Conservation (phyloP, 2,888 invertebrate genomes). For the Dryadula phaetusa region DNA sequence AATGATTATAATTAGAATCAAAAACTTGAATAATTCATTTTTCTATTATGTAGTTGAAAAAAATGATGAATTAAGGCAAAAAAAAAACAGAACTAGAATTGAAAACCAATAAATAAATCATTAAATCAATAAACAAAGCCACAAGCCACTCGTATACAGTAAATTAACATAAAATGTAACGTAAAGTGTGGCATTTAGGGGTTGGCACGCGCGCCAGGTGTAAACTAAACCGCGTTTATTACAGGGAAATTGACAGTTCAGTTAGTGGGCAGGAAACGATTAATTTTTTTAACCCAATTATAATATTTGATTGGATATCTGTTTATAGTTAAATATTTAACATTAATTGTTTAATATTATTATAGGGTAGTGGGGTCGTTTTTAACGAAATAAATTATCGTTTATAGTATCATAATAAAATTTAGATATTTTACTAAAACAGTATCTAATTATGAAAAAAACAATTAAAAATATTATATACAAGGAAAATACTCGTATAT, state of each 20-base stretch:
- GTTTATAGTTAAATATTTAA: background rate
- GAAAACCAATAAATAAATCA: background rate
- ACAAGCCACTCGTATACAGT: background rate
- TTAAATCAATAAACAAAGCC: background rate
- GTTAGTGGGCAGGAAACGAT: slow-evolving; percentile 41
- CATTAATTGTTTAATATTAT: background rate
- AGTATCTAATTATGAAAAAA: too few relatives aligned
- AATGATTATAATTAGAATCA: too few relatives aligned
- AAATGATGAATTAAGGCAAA: too few relatives aligned
- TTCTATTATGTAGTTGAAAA: too few relatives aligned
- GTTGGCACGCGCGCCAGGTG: slow-evolving; percentile 63
- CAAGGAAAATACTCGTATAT: too few relatives aligned
- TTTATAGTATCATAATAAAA: too few relatives aligned
- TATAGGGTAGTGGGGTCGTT: background rate
- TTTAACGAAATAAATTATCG: too few relatives aligned
- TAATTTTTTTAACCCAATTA: slow-evolving; percentile 42
- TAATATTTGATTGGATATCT: slow-evolving; percentile 2
- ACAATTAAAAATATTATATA: too few relatives aligned
- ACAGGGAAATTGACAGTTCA: slow-evolving; percentile 48
- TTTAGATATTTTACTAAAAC: too few relatives aligned
- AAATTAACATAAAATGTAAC: slow-evolving; percentile 16
- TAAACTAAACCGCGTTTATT: slow-evolving; percentile 48
- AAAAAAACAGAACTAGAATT: background rate
- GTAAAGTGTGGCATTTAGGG: slow-evolving; percentile 26
- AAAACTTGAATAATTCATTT: too few relatives aligned